Evolutionary conservation across 2,888 invertebrate species (phyloP), one percentile per base, ranked within the genome.

Genomic region (Limnephilus marmoratus): DNA sequence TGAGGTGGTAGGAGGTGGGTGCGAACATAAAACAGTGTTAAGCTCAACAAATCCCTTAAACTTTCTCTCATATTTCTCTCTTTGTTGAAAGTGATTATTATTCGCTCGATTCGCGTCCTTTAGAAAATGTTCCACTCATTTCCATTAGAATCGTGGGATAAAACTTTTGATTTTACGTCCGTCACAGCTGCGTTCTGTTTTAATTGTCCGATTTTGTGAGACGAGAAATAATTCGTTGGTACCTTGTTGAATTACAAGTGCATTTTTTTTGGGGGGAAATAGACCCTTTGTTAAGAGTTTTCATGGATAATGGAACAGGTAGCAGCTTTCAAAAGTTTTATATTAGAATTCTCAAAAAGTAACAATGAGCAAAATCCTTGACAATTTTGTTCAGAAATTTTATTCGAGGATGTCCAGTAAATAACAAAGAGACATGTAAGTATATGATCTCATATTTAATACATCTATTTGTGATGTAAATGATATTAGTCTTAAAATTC

Each of bases 81-180:
- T 88, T 53, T 37, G 53, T 68, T 88, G 11, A 68, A 90, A 90
- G 68, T 68, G 68, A 83, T 90, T 45, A 90, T 90, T 81, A 92
- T 92, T 85, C 90, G 31, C 81, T 85, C 87, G 90, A 85, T 91
- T 92, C 53, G 91, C 80, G 90, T 89, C 91, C 90, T 91, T 91
- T 68, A 80, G 90, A 92, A 92, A 91, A 85, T 91, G 81, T 91
- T 91, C n/a, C 90, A 90, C 91, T 81, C 85, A 91, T 92, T 91
- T 92, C 92, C 92, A 92, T 92, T 87, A 91, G 92, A 92, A 92
- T 91, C 85, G 81, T 83, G 91, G 83, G 53, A 92, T 86, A 89
- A 85, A 92, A 93, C 92, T 93, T 93, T 92, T 82, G 91, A 90
- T 93, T 92, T 91, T 89, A 89, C 80, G 80, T 85, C 45, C 49